A percentile compares a stretch with the other conserved stretches of the same genome.
Evolutionary conservation across 2,888 invertebrate genomes (phyloP).

Genomic region (Drosophila pegasa): DNA sequence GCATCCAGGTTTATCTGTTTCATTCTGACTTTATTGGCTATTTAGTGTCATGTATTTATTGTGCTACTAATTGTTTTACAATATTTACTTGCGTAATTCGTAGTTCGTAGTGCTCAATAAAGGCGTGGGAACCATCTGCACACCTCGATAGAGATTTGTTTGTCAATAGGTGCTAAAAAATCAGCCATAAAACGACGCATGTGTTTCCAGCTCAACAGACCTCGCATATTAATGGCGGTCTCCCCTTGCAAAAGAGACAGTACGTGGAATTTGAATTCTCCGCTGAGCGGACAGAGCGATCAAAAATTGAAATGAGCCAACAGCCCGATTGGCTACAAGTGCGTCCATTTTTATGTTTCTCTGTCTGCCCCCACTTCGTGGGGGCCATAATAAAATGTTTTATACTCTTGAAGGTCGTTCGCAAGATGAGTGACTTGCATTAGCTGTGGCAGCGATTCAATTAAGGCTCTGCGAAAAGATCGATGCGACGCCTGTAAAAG

Average conservation of each 20-base stretch:
- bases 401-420: conserved; percentile 57
- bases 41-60: background rate
- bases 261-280: conserved; percentile 58
- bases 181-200: conserved; percentile 38
- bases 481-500: background rate
- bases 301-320: conserved; percentile 11
- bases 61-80: background rate
- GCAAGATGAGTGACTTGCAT: conserved; percentile 30
- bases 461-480: background rate
- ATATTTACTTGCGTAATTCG: conserved; percentile 4
- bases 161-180: conserved; percentile 34
- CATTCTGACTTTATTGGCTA: background rate
- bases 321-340: conserved; percentile 51
- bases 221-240: conserved; percentile 46
- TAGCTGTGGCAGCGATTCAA: background rate
- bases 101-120: background rate
- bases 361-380: conserved; percentile 25
- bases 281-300: background rate
- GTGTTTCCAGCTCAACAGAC: conserved; percentile 49
- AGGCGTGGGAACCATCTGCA: conserved; percentile 43
- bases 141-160: conserved; percentile 18
- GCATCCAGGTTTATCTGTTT: background rate
- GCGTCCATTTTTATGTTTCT: conserved; percentile 60
- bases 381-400: conserved; percentile 54
- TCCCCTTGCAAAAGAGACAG: conserved; percentile 26